Evolutionary conservation across 2,888 invertebrate species (phyloP).

Genomic region (Dromius quadrimaculatus): DNA sequence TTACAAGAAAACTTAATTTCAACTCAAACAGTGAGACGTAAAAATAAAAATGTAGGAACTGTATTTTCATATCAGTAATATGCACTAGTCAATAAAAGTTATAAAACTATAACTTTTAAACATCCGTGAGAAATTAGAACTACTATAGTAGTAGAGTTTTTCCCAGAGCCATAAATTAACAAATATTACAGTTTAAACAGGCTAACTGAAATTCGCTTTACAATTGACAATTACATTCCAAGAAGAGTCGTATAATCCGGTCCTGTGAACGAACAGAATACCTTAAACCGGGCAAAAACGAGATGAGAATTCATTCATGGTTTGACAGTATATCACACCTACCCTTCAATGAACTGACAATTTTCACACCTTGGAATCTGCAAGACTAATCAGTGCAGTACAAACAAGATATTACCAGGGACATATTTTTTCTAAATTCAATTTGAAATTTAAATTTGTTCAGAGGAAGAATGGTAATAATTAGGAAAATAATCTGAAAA

Average conservation of each 20-base stretch:
- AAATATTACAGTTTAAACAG: conserved; percentile 32
- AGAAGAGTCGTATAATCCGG: conserved; percentile 27
- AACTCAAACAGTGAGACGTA: neutral
- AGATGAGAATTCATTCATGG: conserved; percentile 28
- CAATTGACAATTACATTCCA: conserved; percentile 33
- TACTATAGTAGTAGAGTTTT: neutral
- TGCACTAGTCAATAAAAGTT: conserved; percentile 21
- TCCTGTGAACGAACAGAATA: conserved; percentile 8
- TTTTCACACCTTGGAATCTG: conserved; percentile 40
- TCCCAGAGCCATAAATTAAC: conserved; percentile 35
- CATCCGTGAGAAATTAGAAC: conserved; percentile 19
- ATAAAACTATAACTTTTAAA: conserved; percentile 12
- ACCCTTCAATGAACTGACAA: conserved; percentile 30
- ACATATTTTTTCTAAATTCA: too few relatives aligned
- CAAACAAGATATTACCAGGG: neutral
- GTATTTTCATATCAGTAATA: conserved; percentile 15
- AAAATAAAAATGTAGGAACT: conserved; percentile 9
- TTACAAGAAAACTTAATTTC: too few relatives aligned
- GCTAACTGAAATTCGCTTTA: conserved; percentile 25
- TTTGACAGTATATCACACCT: conserved; percentile 14
- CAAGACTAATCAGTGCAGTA: neutral
- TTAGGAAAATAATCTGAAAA: too few relatives aligned
- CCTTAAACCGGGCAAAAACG: neutral
- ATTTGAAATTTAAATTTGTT: too few relatives aligned
- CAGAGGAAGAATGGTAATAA: too few relatives aligned